phyloP scores from a whole-genome alignment of 1,140 invertebrate genomes.

The Drosophila mauritiana region DNA sequence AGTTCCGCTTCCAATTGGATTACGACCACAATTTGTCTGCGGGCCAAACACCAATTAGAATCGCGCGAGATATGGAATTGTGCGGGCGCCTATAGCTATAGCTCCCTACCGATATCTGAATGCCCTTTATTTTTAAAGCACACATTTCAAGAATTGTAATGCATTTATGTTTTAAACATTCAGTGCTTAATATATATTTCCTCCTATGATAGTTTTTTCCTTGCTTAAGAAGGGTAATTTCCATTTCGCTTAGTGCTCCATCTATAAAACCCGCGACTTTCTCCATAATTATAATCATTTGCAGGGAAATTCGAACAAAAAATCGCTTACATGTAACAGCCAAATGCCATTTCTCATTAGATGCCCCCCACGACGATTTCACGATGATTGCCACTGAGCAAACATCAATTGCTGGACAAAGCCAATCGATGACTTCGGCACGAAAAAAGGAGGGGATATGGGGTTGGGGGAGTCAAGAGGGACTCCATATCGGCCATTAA shows the following conservation, averaged over 20 bases:
- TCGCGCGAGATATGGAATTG: constrained; percentile 18
- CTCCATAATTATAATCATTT: constrained; percentile 1
- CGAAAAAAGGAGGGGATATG: neutral
- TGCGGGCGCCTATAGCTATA: neutral
- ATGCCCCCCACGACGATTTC: constrained; percentile 30
- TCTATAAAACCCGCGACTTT: neutral
- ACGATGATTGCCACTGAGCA: constrained; percentile 33
- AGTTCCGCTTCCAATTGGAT: constrained; percentile 36
- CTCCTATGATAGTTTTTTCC: too few species aligned
- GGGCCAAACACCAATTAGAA: constrained; percentile 35
- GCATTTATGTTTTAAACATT: too few species aligned
- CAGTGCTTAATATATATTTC: too few species aligned
- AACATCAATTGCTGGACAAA: constrained; percentile 31
- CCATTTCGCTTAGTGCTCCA: too few species aligned
- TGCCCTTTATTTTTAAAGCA: neutral
- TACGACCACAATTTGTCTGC: constrained; percentile 37
- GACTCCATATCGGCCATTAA: constrained; percentile 7
- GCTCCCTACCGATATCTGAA: neutral
- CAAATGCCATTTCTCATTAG: constrained; percentile 33
- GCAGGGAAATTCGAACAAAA: constrained; percentile 21
- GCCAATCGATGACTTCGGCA: constrained; percentile 39
- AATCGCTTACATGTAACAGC: constrained; percentile 21
- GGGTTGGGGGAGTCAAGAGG: neutral
- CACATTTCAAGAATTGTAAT: too few species aligned
- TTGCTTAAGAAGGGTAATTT: too few species aligned